Evolutionary conservation across 2,113 vertebrate species (phyloP).

Genomic region (Aldabrachelys gigantea): DNA sequence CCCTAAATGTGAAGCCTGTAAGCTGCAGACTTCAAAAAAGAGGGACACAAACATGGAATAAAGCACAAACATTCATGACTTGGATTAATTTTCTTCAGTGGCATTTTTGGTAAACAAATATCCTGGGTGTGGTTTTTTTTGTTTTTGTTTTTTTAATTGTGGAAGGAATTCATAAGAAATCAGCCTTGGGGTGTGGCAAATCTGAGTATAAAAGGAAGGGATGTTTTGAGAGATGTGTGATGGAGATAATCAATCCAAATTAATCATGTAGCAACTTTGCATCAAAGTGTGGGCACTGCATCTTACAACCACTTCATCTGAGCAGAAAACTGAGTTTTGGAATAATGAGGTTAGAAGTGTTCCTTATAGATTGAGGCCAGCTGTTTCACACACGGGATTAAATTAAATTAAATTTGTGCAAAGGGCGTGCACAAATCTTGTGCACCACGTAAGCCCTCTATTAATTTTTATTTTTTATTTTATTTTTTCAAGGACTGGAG

Average conservation of each 20-base stretch:
- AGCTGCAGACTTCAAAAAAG: not conserved
- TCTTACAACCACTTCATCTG: accelerated
- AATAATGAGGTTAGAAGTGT: accelerated
- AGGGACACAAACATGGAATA: accelerated
- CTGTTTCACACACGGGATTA: not conserved
- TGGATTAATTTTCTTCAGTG: not conserved
- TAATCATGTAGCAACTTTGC: accelerated
- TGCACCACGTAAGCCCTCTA: not conserved
- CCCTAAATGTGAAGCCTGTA: accelerated
- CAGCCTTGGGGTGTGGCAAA: accelerated
- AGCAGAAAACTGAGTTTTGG: accelerated
- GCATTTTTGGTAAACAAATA: not conserved
- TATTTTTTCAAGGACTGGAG: accelerated
- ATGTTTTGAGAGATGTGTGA: accelerated
- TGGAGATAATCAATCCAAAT: accelerated
- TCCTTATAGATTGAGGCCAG: not conserved
- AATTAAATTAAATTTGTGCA: too few species aligned
- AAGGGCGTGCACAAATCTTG: not conserved
- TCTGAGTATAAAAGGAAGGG: accelerated
- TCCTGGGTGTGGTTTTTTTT: too few species aligned
- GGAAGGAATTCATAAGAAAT: accelerated
- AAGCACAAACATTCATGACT: not conserved
- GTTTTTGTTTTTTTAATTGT: not conserved
- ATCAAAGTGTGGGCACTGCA: not conserved
- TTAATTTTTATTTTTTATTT: not conserved